Conservation (phyloP, 2,888 invertebrate species). For the Subacronicta megacephala region DNA sequence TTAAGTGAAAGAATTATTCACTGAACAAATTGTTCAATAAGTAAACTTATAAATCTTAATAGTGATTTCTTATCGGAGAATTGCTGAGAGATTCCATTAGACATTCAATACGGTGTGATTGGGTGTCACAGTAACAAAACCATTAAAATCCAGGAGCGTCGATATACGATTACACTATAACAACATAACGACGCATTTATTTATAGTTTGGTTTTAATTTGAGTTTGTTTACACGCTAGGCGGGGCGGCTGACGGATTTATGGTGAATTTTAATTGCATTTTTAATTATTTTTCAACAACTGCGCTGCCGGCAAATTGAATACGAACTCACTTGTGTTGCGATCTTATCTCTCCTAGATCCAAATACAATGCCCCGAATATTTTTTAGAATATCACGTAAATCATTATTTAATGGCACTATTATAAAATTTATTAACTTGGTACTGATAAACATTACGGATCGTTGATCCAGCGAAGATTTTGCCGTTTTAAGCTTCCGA, state of each 20-base stretch:
- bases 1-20: too few relatives aligned
- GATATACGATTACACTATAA: constrained; percentile 66
- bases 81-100: constrained; percentile 39
- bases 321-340: constrained; percentile 67
- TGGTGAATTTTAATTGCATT: constrained; percentile 85
- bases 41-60: constrained; percentile 4
- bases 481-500: constrained; percentile 19
- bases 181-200: constrained; percentile 71
- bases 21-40: not conserved
- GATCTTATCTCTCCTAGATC: constrained; percentile 76
- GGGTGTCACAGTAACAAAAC: constrained; percentile 54
- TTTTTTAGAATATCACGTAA: constrained; percentile 43
- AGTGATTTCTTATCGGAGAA: constrained; percentile 17
- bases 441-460: constrained; percentile 26
- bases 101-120: constrained; percentile 53
- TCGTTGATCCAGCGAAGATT: constrained; percentile 34
- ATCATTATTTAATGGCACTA: constrained; percentile 49
- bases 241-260: constrained; percentile 84
- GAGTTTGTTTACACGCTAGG: constrained; percentile 79
- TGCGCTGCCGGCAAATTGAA: constrained; percentile 84
- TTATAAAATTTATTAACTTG: constrained; percentile 44
- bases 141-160: constrained; percentile 63
- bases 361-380: constrained; percentile 47
- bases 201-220: constrained; percentile 74
- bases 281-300: constrained; percentile 87